These are phyloP conservation scores for Bubalus kerabau DNA, from an alignment of 2,113 vertebrate genomes.

Conservation along the genomic window DNA sequence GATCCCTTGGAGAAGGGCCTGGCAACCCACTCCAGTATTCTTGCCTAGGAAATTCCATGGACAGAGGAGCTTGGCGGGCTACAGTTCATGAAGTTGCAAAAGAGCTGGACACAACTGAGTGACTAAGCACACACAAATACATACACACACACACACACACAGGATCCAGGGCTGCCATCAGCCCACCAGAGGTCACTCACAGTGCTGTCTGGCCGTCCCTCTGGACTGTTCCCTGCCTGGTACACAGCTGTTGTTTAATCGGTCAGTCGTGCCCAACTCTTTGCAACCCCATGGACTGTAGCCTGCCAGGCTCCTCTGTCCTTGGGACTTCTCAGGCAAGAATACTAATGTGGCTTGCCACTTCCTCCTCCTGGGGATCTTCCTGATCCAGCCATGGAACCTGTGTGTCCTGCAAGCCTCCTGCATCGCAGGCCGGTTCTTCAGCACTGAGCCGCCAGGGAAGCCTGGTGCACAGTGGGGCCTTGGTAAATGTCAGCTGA, in stretches of 20 bases:
- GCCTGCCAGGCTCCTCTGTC: background rate
- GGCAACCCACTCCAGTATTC: background rate
- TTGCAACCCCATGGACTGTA: background rate
- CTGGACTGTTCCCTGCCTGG: background rate
- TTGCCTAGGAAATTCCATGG: background rate
- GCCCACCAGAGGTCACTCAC: accelerated
- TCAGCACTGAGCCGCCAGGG: background rate
- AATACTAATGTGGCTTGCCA: background rate
- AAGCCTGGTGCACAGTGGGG: accelerated
- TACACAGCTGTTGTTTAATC: background rate
- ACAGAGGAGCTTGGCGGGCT: background rate
- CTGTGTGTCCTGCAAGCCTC: background rate
- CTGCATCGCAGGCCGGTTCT: background rate
- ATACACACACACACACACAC: too few relatives aligned
- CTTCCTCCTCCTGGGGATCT: background rate
- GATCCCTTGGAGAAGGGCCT: background rate
- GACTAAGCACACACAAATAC: accelerated
- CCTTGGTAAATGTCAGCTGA: background rate
- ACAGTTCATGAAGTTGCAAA: background rate
- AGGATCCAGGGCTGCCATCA: background rate
- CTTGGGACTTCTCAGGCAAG: background rate
- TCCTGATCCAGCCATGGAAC: background rate
- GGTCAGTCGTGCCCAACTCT: background rate
- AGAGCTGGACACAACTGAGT: background rate
- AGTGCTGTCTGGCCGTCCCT: background rate